phyloP scores from a whole-genome alignment of 2,797 vertebrate genomes.

The Poeciliopsis presidionis region DNA sequence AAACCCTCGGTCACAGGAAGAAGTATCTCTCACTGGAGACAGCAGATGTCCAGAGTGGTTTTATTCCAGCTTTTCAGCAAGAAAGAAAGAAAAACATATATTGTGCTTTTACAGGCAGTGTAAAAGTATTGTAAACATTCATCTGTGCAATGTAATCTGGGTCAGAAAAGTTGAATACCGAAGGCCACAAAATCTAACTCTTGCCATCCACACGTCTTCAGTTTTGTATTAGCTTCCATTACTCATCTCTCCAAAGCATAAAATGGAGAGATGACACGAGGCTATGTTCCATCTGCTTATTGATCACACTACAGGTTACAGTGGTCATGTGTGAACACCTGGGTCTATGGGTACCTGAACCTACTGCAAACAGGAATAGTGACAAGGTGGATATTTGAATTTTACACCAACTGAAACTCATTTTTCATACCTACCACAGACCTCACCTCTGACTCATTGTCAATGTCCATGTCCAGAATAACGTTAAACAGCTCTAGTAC shows the following conservation, averaged over 20 bases:
- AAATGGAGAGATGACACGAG: too few species aligned
- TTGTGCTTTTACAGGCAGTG: neutral
- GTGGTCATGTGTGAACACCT: too few species aligned
- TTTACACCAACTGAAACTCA: too few species aligned
- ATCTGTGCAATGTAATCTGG: neutral
- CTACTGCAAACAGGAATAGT: too few species aligned
- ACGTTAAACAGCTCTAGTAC: neutral
- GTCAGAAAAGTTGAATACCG: neutral
- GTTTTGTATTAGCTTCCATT: too few species aligned
- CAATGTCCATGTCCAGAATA: neutral
- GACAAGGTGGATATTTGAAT: too few species aligned
- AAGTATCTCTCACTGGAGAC: conserved; percentile 58
- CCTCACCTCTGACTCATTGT: too few species aligned
- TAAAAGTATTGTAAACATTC: neutral
- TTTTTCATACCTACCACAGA: too few species aligned
- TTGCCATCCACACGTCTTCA: neutral
- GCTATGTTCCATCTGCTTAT: too few species aligned
- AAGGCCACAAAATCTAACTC: neutral
- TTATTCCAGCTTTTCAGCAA: conserved; percentile 34
- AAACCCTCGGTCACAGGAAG: conserved; percentile 73
- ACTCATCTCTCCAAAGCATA: too few species aligned
- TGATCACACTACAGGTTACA: too few species aligned
- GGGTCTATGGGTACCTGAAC: too few species aligned
- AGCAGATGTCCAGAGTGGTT: conserved; percentile 33
- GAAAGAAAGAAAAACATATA: neutral